These are phyloP conservation scores for Tanytarsus gracilentus DNA, from an alignment of 2,888 invertebrate species.

Conservation along the genomic window DNA sequence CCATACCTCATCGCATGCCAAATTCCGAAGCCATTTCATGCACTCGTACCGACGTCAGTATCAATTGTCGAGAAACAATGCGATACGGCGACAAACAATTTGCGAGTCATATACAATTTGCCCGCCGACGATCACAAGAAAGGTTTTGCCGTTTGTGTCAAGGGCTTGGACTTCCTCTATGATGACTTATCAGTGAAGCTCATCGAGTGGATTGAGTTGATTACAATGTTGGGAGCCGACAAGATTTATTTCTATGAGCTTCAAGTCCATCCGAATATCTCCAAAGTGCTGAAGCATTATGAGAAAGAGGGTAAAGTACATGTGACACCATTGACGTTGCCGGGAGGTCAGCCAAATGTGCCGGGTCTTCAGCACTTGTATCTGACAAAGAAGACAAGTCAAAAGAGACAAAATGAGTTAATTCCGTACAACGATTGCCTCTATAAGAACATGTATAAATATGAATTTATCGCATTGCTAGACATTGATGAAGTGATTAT, in stretches of 20 bases:
- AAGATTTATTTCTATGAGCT: conserved; percentile 86
- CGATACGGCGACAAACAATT: conserved; percentile 75
- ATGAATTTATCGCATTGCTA: conserved; percentile 80
- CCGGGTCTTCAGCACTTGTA: conserved; percentile 84
- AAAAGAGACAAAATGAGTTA: conserved; percentile 89
- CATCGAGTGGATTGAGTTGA: conserved; percentile 89
- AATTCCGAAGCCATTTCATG: conserved; percentile 64
- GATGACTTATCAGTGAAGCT: conserved; percentile 82
- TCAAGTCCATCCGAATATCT: conserved; percentile 85
- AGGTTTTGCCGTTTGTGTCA: conserved; percentile 86
- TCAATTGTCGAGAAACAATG: conserved; percentile 78
- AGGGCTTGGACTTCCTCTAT: conserved; percentile 86
- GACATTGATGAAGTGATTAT: conserved; percentile 94
- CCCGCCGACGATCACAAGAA: conserved; percentile 55
- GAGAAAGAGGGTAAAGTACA: conserved; percentile 56
- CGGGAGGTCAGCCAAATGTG: conserved; percentile 83
- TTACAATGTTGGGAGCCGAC: conserved; percentile 78
- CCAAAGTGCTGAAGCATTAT: conserved; percentile 63
- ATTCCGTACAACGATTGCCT: conserved; percentile 95
- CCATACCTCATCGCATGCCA: conserved; percentile 85
- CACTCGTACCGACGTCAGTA: conserved; percentile 69
- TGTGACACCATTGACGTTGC: conserved; percentile 72
- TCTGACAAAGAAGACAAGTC: conserved; percentile 80
- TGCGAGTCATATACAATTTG: conserved; percentile 71
- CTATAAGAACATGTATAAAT: conserved; percentile 83